Evolutionary conservation across 2,888 invertebrate species (phyloP).

Genomic region (Chaitophorus viminalis): DNA sequence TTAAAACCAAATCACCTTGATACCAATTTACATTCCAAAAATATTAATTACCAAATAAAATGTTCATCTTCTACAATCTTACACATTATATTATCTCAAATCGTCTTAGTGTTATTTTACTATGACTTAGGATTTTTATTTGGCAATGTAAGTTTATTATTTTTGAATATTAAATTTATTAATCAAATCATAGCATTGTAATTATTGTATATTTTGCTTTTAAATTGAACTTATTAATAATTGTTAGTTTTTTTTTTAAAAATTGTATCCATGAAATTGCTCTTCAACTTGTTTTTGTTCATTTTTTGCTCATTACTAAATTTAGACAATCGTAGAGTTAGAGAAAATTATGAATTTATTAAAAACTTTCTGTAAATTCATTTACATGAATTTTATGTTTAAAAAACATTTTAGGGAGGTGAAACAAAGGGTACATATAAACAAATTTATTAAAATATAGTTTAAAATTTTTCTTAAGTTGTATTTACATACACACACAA

Average conservation of each 20-base stretch:
- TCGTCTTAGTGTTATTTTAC: constrained; percentile 37
- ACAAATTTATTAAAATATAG: no score
- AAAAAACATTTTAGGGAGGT: no score
- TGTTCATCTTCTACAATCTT: constrained; percentile 5
- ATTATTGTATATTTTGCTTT: not conserved
- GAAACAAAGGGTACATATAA: no score
- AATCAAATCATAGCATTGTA: constrained; percentile 1
- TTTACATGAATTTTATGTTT: no score
- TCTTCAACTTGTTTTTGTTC: no score
- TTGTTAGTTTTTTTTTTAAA: not conserved
- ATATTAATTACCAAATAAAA: constrained; percentile 31
- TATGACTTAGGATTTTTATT: constrained; percentile 54
- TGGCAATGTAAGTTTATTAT: constrained; percentile 51
- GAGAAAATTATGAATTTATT: no score
- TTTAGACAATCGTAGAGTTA: no score
- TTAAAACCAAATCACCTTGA: constrained; percentile 5
- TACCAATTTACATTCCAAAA: constrained; percentile 31
- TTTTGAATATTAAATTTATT: not conserved
- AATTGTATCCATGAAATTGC: not conserved
- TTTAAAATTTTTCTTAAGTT: no score
- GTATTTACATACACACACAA: no score
- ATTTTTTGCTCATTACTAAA: no score
- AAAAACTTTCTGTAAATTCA: no score
- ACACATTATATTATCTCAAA: constrained; percentile 46
- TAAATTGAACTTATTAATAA: not conserved